Evolutionary conservation across 2,888 invertebrate genomes (phyloP).

Genomic region (Leuctra nigra): DNA sequence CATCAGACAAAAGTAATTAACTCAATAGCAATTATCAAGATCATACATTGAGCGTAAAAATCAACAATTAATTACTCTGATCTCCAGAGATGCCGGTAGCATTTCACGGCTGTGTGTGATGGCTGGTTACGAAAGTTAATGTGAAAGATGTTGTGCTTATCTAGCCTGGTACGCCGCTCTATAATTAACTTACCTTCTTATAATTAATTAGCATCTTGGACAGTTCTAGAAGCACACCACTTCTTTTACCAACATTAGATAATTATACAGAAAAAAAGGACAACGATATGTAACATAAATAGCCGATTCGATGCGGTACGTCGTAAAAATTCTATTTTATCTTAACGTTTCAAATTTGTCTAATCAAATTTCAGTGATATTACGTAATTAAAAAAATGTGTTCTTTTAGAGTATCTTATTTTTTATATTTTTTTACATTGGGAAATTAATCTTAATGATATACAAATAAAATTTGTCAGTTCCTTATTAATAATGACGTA

Average conservation of each 20-base stretch:
- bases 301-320: slow-evolving; percentile 12
- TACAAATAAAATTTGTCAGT: no score
- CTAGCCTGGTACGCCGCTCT: slow-evolving; percentile 4
- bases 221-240: neutral
- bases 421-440: no score
- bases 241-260: neutral
- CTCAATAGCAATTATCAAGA: slow-evolving; percentile 13
- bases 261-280: no score
- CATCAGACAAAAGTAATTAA: slow-evolving; percentile 2
- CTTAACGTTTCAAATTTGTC: no score
- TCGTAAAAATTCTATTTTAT: no score
- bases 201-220: slow-evolving; percentile 13
- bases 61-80: slow-evolving; percentile 17
- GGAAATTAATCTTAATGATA: neutral
- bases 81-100: neutral
- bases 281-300: slow-evolving; percentile 10
- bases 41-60: slow-evolving; percentile 14
- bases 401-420: no score
- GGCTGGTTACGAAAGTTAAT: slow-evolving; percentile 13
- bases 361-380: no score
- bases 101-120: neutral
- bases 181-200: slow-evolving; percentile 6
- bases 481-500: no score
- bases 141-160: neutral
- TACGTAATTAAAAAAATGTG: no score